Evolutionary conservation across 2,888 invertebrate genomes (phyloP).

Genomic region (Sericinus montela): DNA sequence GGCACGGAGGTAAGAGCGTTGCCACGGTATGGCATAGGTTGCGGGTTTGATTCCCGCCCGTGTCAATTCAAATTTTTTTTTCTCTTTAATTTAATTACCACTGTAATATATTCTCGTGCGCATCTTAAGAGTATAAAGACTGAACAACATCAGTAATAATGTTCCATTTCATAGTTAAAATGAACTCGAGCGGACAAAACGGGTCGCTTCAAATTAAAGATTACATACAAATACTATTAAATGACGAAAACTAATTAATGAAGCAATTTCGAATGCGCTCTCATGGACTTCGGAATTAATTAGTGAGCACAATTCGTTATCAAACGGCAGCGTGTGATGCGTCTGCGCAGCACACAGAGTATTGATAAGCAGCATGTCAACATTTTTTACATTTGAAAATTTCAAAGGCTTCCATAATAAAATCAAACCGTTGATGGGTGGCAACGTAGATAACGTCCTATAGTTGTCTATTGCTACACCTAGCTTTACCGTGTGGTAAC

Average conservation of each 20-base stretch:
- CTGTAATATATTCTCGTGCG: no score
- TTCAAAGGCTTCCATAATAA: no score
- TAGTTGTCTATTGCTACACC: no score
- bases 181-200: not conserved
- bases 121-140: no score
- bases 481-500: no score
- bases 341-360: not conserved
- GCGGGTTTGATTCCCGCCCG: no score
- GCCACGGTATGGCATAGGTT: no score
- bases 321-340: not conserved
- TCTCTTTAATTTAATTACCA: no score
- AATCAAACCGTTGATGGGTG: no score
- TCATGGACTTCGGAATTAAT: conserved; percentile 11
- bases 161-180: not conserved
- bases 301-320: conserved; percentile 13
- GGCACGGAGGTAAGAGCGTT: no score
- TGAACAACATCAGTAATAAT: not conserved
- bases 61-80: no score
- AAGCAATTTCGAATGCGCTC: conserved; percentile 6
- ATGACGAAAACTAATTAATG: conserved; percentile 12
- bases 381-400: not conserved
- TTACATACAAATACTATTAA: conserved; percentile 12
- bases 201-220: conserved; percentile 11
- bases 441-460: no score
- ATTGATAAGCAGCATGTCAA: not conserved